Base-by-base conservation (phyloP, 2,113 vertebrate genomes). In the Corythornis cristatus region DNA sequence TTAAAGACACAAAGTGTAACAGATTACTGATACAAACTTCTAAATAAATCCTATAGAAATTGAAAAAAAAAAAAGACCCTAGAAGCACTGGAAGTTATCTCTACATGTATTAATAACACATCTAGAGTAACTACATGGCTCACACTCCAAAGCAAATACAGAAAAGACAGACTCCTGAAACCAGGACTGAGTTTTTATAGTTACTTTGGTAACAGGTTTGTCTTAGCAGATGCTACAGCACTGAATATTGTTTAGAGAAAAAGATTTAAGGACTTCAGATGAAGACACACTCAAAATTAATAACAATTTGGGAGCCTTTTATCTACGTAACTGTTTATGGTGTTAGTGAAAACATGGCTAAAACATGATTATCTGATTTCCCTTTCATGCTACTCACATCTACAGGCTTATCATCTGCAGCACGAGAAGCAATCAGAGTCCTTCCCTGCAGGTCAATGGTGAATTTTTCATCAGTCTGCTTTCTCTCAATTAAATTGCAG, bases 371-470 rank as follows among this genome's bases (percentile, higher is more conserved):
- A 51, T 54, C 37, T 26, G 42, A 7, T 65, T 92, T 72, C 77
- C n/a, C 35, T 80, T 78, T 54, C 26, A 37, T 14, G 31, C 15
- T 58, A 99, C 99, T 97, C 97, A 99, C 99, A 61, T 99, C 99
- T 60, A 99, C 98, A 73, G 99, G 99, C 50, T 98, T 98, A 95
- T 98, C 98, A 90, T 99, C 98, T n/a, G 98, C 97, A 71, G 98
- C 96, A 7, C 98, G 97, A 11, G 99, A 98, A 31, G 98, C 97
- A 93, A 99, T 99, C 45, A 99, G 95, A 31, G 98, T 98, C 77
- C 96, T 98, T 72, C 99, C 99, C 42, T 93, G 97, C 90, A 97
- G 76, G 95, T 99, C 98, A 54, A 98, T 68, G 35, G 56, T 87
- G 62, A 97, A 97, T 93, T 97, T 98, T 89, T 97, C 97, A 25